These are phyloP conservation scores for Dinomys branickii DNA, from an alignment of 2,113 vertebrate genomes.

Conservation along the genomic window DNA sequence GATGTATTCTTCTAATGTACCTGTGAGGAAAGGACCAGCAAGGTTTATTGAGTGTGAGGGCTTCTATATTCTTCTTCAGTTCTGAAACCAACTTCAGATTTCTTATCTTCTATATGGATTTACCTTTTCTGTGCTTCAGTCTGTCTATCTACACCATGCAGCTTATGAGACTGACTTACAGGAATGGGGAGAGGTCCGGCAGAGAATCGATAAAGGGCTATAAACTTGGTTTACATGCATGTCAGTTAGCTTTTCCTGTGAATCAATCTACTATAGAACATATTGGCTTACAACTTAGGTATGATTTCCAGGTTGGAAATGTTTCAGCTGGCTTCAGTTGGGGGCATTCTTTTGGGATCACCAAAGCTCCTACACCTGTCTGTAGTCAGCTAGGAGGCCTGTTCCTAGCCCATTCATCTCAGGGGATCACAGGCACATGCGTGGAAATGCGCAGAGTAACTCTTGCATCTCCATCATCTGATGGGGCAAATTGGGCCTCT, in stretches of 20 bases:
- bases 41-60: background rate
- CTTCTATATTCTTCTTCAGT: background rate
- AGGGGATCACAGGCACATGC: background rate
- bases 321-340: background rate
- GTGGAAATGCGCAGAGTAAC: background rate
- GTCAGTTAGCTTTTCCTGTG: background rate
- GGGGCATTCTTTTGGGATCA: background rate
- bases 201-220: background rate
- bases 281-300: background rate
- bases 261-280: background rate
- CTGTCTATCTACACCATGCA: background rate
- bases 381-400: background rate
- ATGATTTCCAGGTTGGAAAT: background rate
- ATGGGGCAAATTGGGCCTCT: background rate
- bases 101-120: background rate
- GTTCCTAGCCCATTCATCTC: background rate
- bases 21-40: background rate
- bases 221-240: background rate
- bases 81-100: constrained; percentile 12
- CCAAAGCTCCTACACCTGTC: background rate
- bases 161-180: background rate
- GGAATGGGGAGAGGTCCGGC: background rate
- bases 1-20: background rate
- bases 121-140: background rate
- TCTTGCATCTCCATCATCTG: background rate